These are phyloP conservation scores for Lithophane semibrunnea DNA, from an alignment of 2,888 invertebrate genomes.

Conservation along the genomic window DNA sequence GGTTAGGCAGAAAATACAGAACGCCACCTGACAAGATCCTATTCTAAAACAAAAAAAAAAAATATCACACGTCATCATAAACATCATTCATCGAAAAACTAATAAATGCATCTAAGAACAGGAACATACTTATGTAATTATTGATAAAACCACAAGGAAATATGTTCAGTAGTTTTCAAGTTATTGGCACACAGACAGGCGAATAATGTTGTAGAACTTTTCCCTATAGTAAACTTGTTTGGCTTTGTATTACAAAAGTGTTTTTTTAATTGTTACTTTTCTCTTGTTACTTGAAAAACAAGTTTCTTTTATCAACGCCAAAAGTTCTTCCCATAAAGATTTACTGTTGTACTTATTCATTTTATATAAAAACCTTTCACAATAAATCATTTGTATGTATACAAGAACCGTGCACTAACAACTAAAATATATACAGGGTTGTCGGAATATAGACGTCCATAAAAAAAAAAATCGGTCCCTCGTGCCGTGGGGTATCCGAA, in stretches of 20 bases:
- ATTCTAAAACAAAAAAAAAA: not conserved
- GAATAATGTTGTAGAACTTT: not conserved
- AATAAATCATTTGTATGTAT: slow-evolving; percentile 23
- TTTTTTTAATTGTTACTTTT: not conserved
- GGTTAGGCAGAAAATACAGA: not conserved
- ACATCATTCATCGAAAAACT: not conserved
- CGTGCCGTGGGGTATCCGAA: too few species aligned
- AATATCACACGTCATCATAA: not conserved
- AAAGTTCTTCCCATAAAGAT: slow-evolving; percentile 13
- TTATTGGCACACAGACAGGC: slow-evolving; percentile 1
- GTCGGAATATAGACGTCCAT: too few species aligned
- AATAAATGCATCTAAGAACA: not conserved
- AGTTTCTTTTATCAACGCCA: slow-evolving; percentile 7
- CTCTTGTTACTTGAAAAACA: not conserved
- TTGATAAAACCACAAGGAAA: slow-evolving; percentile 1
- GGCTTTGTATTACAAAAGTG: not conserved
- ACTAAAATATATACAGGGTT: slow-evolving; percentile 20
- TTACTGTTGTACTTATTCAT: slow-evolving; percentile 16
- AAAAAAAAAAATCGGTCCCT: too few species aligned
- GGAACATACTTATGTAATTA: not conserved
- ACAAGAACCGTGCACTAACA: slow-evolving; percentile 2
- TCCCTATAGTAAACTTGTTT: not conserved
- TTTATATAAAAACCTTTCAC: slow-evolving; percentile 31
- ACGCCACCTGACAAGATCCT: not conserved
- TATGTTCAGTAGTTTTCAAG: slow-evolving; percentile 12